Evolutionary conservation across 2,797 vertebrate genomes (phyloP).

Genomic region (Smutsia temminckii): DNA sequence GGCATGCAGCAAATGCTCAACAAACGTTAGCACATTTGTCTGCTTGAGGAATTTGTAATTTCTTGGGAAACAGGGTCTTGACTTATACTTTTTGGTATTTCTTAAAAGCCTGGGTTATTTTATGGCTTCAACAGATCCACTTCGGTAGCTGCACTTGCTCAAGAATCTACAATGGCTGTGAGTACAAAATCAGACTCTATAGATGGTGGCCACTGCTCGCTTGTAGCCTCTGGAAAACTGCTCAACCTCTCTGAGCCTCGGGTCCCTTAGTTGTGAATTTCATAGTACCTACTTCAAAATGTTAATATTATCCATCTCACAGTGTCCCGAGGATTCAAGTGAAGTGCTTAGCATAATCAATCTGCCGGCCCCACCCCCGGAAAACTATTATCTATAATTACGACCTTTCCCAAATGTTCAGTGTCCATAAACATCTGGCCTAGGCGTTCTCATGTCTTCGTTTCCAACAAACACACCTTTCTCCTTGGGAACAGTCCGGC

Average conservation of each 20-base stretch:
- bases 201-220: neutral
- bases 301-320: too few relatives aligned
- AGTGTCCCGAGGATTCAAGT: neutral
- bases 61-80: neutral
- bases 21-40: neutral
- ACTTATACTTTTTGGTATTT: neutral
- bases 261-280: neutral
- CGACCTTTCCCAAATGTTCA: neutral
- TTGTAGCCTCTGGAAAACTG: neutral
- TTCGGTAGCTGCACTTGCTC: neutral
- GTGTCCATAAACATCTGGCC: neutral
- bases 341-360: neutral
- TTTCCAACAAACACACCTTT: neutral
- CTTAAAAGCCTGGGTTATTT: neutral
- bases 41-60: neutral
- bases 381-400: too few relatives aligned
- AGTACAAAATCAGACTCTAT: neutral
- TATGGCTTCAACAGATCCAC: neutral
- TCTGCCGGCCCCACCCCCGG: accelerated
- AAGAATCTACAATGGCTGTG: neutral
- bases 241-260: neutral
- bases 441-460: too few relatives aligned
- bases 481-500: neutral
- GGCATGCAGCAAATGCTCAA: neutral
- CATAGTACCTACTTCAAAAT: neutral